These are phyloP conservation scores for Colius striatus DNA, from an alignment of 2,113 vertebrate genomes.

Conservation along the genomic window DNA sequence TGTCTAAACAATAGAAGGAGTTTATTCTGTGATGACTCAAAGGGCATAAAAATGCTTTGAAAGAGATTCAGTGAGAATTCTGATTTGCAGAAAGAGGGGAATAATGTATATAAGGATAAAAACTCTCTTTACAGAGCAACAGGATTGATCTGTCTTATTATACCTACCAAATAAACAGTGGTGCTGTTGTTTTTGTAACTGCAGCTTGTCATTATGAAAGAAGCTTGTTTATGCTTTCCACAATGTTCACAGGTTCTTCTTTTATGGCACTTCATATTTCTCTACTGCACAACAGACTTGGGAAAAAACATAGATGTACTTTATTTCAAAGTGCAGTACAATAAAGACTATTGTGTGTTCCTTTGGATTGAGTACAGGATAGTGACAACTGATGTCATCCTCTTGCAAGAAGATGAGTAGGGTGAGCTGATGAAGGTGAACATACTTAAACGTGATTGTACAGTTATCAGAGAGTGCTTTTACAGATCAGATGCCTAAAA, in stretches of 20 bases:
- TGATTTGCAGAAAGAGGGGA: background rate
- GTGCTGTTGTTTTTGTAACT: background rate
- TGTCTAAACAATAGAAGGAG: background rate
- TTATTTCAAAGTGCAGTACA: background rate
- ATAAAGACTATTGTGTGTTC: background rate
- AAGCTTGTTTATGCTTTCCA: conserved; percentile 20
- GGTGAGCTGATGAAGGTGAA: background rate
- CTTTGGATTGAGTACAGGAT: background rate
- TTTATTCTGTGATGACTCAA: background rate
- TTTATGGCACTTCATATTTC: background rate
- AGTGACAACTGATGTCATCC: background rate
- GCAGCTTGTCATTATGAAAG: background rate
- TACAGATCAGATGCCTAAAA: background rate
- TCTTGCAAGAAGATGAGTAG: background rate
- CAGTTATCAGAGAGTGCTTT: background rate
- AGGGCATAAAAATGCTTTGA: background rate
- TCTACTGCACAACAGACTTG: background rate
- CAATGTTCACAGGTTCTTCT: background rate
- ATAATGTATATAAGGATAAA: background rate
- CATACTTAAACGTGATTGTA: background rate
- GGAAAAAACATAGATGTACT: background rate
- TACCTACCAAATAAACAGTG: background rate
- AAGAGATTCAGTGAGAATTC: background rate
- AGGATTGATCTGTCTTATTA: background rate
- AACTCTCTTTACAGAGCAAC: background rate